phyloP scores from a whole-genome alignment of 2,113 vertebrate species.

The Casuarius casuarius region DNA sequence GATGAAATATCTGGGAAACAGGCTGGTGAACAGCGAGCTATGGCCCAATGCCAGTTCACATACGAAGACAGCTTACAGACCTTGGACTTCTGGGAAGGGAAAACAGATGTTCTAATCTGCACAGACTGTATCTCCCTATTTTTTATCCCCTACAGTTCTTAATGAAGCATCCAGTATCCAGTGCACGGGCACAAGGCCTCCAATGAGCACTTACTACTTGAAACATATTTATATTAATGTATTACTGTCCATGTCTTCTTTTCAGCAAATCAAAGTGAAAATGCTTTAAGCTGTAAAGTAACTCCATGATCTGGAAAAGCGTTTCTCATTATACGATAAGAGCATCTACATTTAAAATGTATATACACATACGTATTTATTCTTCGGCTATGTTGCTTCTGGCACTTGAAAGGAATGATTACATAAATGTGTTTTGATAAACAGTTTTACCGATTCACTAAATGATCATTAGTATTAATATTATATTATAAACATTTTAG shows the following conservation, averaged over 20 bases:
- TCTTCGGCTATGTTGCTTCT: neutral
- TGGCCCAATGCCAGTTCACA: conserved; percentile 54
- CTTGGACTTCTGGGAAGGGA: conserved; percentile 46
- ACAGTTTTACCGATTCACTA: neutral
- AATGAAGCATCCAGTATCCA: neutral
- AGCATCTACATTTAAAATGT: neutral
- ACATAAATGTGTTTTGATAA: neutral
- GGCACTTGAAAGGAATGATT: neutral
- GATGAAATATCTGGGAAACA: conserved; percentile 66
- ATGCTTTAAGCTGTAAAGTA: neutral
- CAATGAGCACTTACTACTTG: neutral
- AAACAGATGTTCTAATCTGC: conserved; percentile 67
- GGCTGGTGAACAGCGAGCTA: conserved; percentile 48
- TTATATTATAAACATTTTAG: neutral
- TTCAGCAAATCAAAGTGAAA: neutral
- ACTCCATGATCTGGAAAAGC: neutral
- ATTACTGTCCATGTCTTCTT: neutral
- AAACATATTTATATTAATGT: neutral
- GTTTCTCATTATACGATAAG: neutral
- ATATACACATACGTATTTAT: rapidly evolving
- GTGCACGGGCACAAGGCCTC: neutral
- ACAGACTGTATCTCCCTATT: conserved; percentile 2
- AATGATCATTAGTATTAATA: neutral
- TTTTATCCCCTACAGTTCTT: conserved; percentile 14
- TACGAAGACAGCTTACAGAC: conserved; percentile 29